Conservation (phyloP, 1,140 invertebrate species). For the Drosophila biarmipes region DNA sequence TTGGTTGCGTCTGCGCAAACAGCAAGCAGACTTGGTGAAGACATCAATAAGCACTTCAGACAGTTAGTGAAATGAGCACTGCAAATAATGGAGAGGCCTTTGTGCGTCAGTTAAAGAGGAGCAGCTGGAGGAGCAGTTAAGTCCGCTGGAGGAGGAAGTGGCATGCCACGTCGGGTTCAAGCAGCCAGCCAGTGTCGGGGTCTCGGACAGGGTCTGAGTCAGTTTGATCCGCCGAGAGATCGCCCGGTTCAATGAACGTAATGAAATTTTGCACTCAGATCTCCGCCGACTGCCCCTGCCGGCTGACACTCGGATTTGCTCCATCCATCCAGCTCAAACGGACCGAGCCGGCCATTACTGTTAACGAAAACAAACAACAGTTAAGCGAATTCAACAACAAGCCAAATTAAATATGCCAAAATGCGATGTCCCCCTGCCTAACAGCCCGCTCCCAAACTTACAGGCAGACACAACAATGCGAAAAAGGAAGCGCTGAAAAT, state of each 20-base stretch:
- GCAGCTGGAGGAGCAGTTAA: background rate
- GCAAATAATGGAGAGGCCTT: slow-evolving; percentile 52
- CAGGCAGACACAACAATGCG: slow-evolving; percentile 11
- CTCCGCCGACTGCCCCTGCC: background rate
- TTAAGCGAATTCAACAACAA: slow-evolving; percentile 63
- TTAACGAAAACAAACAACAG: slow-evolving; percentile 80
- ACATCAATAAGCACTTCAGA: slow-evolving; percentile 43
- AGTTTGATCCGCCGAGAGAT: slow-evolving; percentile 43
- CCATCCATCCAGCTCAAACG: slow-evolving; percentile 4
- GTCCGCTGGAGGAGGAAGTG: slow-evolving; percentile 35
- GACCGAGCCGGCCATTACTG: slow-evolving; percentile 61
- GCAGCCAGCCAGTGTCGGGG: slow-evolving; percentile 15
- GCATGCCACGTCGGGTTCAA: slow-evolving; percentile 41
- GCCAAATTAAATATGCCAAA: slow-evolving; percentile 61
- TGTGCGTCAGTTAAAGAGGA: slow-evolving; percentile 35
- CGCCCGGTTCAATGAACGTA: slow-evolving; percentile 74
- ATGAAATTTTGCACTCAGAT: slow-evolving; percentile 54
- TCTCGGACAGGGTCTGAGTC: slow-evolving; percentile 51
- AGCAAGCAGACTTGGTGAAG: slow-evolving; percentile 21
- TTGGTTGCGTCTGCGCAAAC: slow-evolving; percentile 72
- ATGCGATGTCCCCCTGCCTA: slow-evolving; percentile 11
- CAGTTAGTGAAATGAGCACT: slow-evolving; percentile 36
- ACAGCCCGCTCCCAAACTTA: slow-evolving; percentile 2
- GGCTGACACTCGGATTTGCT: too few relatives aligned
- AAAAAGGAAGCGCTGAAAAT: slow-evolving; percentile 68